Conservation (phyloP, 2,797 vertebrate genomes). For the Moxostoma hubbsi region DNA sequence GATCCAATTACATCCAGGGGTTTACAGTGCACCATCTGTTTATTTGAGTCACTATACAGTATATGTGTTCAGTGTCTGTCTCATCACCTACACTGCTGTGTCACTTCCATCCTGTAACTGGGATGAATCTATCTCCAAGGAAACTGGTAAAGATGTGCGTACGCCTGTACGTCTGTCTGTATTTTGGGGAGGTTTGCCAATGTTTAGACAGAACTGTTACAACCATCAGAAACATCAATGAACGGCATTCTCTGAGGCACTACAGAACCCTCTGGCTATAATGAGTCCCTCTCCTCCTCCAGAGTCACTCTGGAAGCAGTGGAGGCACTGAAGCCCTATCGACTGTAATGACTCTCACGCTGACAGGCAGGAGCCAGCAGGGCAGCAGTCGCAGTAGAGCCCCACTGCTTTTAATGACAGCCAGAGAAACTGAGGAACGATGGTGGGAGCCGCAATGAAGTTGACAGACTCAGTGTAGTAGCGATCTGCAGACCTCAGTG, state of each 20-base stretch:
- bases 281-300: constrained; percentile 47
- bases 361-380: constrained; percentile 48
- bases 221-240: constrained; percentile 48
- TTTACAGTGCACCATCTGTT: constrained; percentile 27
- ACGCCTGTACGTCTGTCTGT: constrained; percentile 29
- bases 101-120: constrained; percentile 25
- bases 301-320: constrained; percentile 43
- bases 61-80: constrained; percentile 34
- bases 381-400: constrained; percentile 45
- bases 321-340: constrained; percentile 45
- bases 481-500: constrained; percentile 38
- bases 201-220: constrained; percentile 46
- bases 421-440: constrained; percentile 42
- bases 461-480: constrained; percentile 42
- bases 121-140: constrained; percentile 33
- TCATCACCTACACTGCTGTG: constrained; percentile 25
- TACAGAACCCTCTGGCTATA: constrained; percentile 51
- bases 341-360: constrained; percentile 48
- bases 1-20: constrained; percentile 10
- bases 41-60: constrained; percentile 5
- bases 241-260: constrained; percentile 41
- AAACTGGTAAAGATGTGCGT: constrained; percentile 24
- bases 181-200: constrained; percentile 26
- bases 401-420: constrained; percentile 53
- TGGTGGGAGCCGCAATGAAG: constrained; percentile 42